These are phyloP conservation scores for Oceanodroma tethys DNA, from an alignment of 2,113 vertebrate species.

Conservation along the genomic window DNA sequence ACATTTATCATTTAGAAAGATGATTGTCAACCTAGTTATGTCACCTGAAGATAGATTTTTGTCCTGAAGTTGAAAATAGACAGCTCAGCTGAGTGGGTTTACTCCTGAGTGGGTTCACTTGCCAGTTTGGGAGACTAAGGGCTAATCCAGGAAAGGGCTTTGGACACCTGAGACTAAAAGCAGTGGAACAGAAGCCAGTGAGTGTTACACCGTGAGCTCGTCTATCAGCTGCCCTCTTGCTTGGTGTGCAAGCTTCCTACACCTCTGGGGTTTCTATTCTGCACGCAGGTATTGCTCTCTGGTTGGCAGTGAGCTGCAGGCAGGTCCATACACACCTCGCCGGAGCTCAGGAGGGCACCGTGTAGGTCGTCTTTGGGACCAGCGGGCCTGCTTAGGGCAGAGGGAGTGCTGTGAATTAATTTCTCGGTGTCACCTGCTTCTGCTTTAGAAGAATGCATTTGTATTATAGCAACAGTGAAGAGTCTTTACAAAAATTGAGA, in stretches of 20 bases:
- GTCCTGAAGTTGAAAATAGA: not conserved
- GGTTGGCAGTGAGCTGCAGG: too few species aligned
- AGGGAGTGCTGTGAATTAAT: not conserved
- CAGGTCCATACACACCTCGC: rapidly evolving
- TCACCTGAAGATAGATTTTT: not conserved
- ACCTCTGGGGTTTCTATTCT: not conserved
- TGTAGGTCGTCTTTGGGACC: not conserved
- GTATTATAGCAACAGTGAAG: not conserved
- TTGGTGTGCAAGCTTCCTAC: not conserved
- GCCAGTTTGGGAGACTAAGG: not conserved
- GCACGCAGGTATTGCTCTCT: not conserved
- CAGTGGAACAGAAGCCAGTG: not conserved
- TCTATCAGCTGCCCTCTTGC: not conserved
- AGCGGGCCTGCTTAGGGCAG: not conserved
- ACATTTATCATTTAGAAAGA: not conserved
- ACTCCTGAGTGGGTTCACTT: not conserved
- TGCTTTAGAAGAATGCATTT: not conserved
- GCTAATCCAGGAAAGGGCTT: not conserved
- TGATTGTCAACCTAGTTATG: not conserved
- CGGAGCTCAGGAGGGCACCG: not conserved
- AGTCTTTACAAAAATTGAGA: not conserved
- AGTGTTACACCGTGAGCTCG: not conserved
- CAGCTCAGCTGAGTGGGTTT: not conserved
- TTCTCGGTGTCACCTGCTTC: not conserved
- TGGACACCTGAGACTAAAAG: not conserved